Conservation (phyloP, 2,797 vertebrate genomes). For the Spheniscus humboldti region DNA sequence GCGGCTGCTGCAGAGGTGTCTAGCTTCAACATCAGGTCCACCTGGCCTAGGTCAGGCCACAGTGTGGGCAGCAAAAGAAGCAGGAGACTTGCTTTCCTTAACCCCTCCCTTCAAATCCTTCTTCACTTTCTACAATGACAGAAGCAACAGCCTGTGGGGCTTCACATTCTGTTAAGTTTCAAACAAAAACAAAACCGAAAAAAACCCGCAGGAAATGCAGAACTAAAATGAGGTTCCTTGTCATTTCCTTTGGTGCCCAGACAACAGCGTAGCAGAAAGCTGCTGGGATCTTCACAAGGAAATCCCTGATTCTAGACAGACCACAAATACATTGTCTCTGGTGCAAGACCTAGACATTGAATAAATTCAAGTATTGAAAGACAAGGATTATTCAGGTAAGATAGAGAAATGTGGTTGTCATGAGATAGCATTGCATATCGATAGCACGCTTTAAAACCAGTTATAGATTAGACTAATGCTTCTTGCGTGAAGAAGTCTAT, state of each 20-base stretch:
- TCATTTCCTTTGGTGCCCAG: neutral
- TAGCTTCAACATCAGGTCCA: neutral
- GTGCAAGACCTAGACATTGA: neutral
- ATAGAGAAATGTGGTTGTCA: neutral
- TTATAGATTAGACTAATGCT: rapidly evolving
- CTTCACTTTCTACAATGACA: neutral
- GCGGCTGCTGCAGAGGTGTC: slow-evolving; percentile 58
- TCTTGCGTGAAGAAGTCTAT: rapidly evolving
- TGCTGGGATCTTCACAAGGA: neutral
- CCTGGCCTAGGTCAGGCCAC: neutral
- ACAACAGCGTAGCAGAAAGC: neutral
- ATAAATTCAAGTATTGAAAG: neutral
- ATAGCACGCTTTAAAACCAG: neutral
- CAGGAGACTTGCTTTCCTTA: neutral
- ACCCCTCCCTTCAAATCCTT: neutral
- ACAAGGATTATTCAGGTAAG: neutral
- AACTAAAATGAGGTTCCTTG: neutral
- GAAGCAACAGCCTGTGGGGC: neutral
- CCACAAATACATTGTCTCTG: rapidly evolving
- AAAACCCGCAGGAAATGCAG: rapidly evolving
- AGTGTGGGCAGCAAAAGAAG: neutral
- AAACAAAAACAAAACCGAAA: neutral
- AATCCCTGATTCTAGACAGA: neutral
- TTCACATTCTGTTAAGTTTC: neutral
- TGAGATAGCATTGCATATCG: rapidly evolving